Conservation (phyloP, 2,113 vertebrate genomes). For the Channa maculata region DNA sequence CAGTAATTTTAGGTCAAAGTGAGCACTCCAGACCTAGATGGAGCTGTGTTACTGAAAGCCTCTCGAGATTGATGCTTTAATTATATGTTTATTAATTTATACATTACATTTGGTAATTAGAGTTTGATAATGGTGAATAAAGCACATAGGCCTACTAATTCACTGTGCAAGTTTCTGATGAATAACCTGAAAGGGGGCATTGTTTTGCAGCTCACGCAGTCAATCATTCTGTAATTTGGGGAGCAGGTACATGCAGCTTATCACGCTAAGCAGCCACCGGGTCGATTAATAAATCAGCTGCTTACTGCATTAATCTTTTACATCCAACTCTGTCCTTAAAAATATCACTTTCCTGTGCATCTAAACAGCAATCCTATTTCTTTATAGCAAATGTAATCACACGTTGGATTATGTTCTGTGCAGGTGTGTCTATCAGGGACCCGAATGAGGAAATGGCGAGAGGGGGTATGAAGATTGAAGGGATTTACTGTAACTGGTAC, state of each 20-base stretch:
- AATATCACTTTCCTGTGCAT: no score
- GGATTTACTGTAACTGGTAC: no score
- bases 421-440: no score
- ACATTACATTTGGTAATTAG: conserved; percentile 56
- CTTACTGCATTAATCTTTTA: no score
- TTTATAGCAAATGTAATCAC: no score
- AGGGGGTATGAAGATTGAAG: no score
- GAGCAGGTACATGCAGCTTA: neutral
- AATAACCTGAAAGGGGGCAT: conserved; percentile 30
- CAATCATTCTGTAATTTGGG: conserved; percentile 12
- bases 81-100: conserved; percentile 64
- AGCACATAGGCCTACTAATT: conserved; percentile 32
- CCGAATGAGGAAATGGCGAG: no score
- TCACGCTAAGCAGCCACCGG: no score
- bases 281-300: neutral
- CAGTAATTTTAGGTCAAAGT: neutral
- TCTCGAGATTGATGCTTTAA: conserved; percentile 65
- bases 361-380: no score
- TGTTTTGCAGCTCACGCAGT: conserved; percentile 12
- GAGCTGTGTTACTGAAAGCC: conserved; percentile 33
- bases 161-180: conserved; percentile 36
- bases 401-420: no score
- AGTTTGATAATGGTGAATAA: conserved; percentile 63
- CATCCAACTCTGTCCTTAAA: no score
- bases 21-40: conserved; percentile 18